Evolutionary conservation across 2,797 vertebrate species (phyloP), one percentile per base, ranked within the genome.

Genomic region (Poeciliopsis turneri): DNA sequence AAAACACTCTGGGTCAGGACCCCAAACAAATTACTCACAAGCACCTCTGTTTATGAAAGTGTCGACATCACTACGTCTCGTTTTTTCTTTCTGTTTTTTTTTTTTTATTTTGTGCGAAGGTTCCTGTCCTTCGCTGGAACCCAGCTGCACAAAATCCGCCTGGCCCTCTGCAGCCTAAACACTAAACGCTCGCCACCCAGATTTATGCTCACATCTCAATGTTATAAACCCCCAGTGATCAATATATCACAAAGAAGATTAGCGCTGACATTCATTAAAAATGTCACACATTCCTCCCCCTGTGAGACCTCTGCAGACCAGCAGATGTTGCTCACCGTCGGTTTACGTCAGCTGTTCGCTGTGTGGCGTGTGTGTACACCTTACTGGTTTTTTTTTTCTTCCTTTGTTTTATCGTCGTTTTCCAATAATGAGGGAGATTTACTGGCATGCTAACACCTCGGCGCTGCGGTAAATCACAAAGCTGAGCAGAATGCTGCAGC

Each of bases 41-140:
- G 82, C 89, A 90, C 85, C 81, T 90, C 79, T 94, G 95, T 95
- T 95, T 95, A 95, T 25, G 90, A 85, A 91, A 93, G 86, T 85
- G 92, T 91, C 85, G 88, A 83, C 80, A 39, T 89, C 87, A 82
- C 55, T 57, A 82, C 75, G 87, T 87, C 88, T 88, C 77, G 86
- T 81, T 86, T 91, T 92, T 51, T 51, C 39, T 41, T 41, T 41
- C 39, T 41, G 7, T 86, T 91, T 92, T 51, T 51, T 6, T 39
- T 46, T 46, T 45, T 7, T 51, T 51, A 8, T 51, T 51, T 51
- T 92, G 86, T 91, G 78, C 76, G 46, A 90, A 72, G 70, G 75
- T 78, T 91, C 72, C 71, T 82, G 73, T 90, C 73, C 64, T 88
- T 74, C 64, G 79, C 80, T 64, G 28, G 66, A 59, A 85, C 46